phyloP scores from a whole-genome alignment of 2,888 invertebrate genomes.

The Pantelozetes paolii region DNA sequence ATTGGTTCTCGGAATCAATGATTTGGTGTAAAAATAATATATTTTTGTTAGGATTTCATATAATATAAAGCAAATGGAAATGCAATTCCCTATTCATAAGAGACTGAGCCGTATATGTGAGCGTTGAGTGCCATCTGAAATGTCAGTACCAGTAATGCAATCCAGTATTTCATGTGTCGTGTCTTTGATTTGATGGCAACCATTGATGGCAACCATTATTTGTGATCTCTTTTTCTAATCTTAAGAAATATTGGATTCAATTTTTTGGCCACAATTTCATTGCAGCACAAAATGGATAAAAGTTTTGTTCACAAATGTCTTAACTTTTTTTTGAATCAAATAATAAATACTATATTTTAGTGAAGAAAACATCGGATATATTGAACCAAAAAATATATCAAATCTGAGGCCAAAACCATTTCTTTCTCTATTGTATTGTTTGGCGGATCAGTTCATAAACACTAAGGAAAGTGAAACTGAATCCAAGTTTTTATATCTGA shows the following conservation, averaged over 20 bases:
- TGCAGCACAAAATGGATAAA: conserved; percentile 8
- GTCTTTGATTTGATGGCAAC: conserved; percentile 20
- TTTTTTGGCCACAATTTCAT: conserved; percentile 9
- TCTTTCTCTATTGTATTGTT: background rate
- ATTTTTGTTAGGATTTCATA: no score
- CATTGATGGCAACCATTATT: conserved; percentile 19
- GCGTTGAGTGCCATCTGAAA: conserved; percentile 23
- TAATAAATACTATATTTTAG: conserved; percentile 4
- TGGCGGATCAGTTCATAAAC: background rate
- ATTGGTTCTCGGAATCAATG: background rate
- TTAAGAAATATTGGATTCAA: conserved; percentile 22
- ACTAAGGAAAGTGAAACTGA: background rate
- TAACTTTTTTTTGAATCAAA: background rate
- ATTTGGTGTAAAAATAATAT: background rate
- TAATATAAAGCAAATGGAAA: background rate
- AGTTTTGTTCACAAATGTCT: conserved; percentile 1
- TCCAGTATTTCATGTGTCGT: conserved; percentile 7
- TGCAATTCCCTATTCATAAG: background rate
- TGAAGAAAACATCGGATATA: no score
- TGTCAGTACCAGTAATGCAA: conserved; percentile 10
- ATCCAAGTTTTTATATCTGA: background rate
- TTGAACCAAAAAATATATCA: conserved; percentile 5
- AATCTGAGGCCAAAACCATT: background rate
- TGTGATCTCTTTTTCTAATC: conserved; percentile 20
- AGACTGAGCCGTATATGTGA: background rate